Percentiles rank a stretch among this genome's conserved stretches.
These are phyloP conservation scores for Agrotis exclamationis DNA, from an alignment of 2,888 invertebrate species.

Conservation along the genomic window DNA sequence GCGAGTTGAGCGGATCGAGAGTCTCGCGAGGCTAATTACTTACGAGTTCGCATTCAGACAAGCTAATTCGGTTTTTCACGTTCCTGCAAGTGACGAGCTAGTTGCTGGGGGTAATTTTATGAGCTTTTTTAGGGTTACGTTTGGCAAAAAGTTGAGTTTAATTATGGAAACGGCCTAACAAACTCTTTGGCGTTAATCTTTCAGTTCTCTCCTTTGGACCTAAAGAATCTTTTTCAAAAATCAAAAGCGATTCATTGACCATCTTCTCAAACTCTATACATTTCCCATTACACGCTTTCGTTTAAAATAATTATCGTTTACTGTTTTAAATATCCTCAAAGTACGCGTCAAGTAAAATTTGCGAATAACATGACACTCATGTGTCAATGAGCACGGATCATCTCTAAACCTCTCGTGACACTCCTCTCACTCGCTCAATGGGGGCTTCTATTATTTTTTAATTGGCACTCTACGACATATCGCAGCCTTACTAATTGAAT, in stretches of 20 bases:
- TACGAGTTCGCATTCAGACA: conserved; percentile 89
- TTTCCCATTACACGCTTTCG: too few species aligned
- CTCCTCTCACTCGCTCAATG: conserved; percentile 80
- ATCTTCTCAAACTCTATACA: neutral
- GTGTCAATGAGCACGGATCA: conserved; percentile 70
- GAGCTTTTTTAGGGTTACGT: conserved; percentile 65
- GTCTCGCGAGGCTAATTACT: conserved; percentile 91
- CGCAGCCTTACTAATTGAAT: conserved; percentile 88
- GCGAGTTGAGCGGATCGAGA: conserved; percentile 85
- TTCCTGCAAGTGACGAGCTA: conserved; percentile 82
- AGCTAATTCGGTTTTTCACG: conserved; percentile 89
- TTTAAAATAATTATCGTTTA: too few species aligned
- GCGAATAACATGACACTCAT: conserved; percentile 59
- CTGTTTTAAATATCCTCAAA: neutral
- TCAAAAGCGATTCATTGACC: neutral
- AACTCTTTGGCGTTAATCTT: neutral
- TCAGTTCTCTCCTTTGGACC: neutral
- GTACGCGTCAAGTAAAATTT: conserved; percentile 39
- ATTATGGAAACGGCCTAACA: conserved; percentile 27
- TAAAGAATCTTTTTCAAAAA: neutral
- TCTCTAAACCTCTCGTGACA: conserved; percentile 81
- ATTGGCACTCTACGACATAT: conserved; percentile 87
- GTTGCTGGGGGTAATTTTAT: conserved; percentile 72
- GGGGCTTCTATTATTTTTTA: conserved; percentile 88
- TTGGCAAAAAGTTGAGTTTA: conserved; percentile 47